Evolutionary conservation across 2,888 invertebrate genomes (phyloP).

Genomic region (Drosophila peninsularis): DNA sequence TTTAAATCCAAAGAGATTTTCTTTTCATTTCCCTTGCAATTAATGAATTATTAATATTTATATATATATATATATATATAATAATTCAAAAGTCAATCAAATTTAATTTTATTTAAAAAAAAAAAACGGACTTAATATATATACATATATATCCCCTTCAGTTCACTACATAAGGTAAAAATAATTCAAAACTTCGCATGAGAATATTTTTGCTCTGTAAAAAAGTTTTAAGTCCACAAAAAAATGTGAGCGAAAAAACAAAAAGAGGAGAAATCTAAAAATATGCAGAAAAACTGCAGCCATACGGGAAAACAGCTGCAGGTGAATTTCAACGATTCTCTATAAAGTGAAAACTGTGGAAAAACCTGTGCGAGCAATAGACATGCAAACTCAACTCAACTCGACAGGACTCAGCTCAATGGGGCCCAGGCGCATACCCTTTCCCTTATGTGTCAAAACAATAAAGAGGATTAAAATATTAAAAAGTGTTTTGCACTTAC

Average conservation of each 20-base stretch:
- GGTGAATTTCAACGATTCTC: constrained; percentile 60
- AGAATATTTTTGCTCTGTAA: constrained; percentile 16
- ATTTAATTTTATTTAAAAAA: not conserved
- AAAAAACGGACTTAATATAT: not conserved
- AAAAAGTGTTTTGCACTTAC: not conserved
- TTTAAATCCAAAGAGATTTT: not conserved
- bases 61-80: no score
- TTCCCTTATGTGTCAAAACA: not conserved
- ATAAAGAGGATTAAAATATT: constrained; percentile 3
- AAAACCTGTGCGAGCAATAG: constrained; percentile 21
- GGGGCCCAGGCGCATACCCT: not conserved
- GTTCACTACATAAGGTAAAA: not conserved
- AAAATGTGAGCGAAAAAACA: constrained; percentile 2
- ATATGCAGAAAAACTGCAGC: constrained; percentile 41
- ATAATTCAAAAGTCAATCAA: not conserved
- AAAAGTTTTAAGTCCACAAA: constrained; percentile 28
- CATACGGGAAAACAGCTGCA: constrained; percentile 65
- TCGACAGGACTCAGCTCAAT: not conserved
- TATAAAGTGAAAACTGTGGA: constrained; percentile 47
- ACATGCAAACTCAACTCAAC: constrained; percentile 5
- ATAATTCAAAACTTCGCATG: constrained; percentile 15
- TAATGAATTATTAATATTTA: not conserved
- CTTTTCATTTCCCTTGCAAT: not conserved
- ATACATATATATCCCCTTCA: constrained; percentile 2
- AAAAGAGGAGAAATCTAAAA: constrained; percentile 35